Evolutionary conservation across 2,113 vertebrate species (phyloP).

Genomic region (Anser brachyrhynchus): DNA sequence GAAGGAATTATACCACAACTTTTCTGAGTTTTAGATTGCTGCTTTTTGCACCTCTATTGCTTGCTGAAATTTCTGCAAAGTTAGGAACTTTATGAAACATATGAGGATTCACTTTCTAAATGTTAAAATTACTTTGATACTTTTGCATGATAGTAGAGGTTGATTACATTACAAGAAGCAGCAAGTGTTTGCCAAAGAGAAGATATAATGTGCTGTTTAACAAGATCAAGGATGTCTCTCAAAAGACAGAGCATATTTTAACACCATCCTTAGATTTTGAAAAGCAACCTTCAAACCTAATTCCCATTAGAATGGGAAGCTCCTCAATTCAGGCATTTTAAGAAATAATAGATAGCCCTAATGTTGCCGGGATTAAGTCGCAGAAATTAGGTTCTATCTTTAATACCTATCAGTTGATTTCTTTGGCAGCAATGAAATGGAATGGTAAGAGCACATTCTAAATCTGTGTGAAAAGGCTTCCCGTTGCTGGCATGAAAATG

Average conservation of each 20-base stretch:
- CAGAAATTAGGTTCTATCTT: constrained; percentile 3
- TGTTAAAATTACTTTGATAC: neutral
- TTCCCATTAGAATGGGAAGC: neutral
- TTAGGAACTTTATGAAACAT: neutral
- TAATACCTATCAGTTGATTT: neutral
- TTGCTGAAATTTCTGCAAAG: neutral
- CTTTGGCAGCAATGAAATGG: neutral
- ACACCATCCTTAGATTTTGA: neutral
- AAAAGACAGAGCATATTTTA: neutral
- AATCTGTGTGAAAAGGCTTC: neutral
- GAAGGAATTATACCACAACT: neutral
- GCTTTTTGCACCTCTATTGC: neutral
- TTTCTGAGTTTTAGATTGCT: neutral
- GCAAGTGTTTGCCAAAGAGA: neutral
- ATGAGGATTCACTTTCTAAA: neutral
- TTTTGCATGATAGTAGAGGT: neutral
- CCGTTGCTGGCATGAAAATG: neutral
- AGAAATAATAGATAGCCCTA: neutral
- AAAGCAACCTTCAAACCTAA: neutral
- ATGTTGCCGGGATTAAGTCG: neutral
- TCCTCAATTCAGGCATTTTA: neutral
- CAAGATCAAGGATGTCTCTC: neutral
- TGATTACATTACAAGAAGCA: neutral
- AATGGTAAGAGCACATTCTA: neutral
- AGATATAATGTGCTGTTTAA: neutral